Conservation (phyloP, 2,888 invertebrate species). For the Pollenia griseotomentosa region DNA sequence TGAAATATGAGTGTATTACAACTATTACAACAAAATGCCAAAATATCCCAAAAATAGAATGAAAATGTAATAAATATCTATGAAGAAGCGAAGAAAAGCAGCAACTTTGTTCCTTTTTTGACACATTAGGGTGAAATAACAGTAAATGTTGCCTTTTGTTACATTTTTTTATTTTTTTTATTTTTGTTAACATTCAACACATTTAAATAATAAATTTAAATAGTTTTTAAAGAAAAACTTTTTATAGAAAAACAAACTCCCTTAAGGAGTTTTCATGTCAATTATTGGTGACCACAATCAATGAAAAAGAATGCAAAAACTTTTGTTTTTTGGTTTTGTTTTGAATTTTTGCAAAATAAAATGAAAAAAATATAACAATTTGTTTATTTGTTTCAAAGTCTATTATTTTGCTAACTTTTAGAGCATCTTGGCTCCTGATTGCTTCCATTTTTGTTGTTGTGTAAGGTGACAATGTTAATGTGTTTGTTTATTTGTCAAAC, state of each 20-base stretch:
- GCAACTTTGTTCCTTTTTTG: slow-evolving; percentile 50
- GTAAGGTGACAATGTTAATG: slow-evolving; percentile 62
- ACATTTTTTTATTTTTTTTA: slow-evolving; percentile 13
- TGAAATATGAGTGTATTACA: slow-evolving; percentile 64
- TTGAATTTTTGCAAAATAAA: slow-evolving; percentile 9
- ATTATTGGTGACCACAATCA: slow-evolving; percentile 66
- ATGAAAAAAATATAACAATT: slow-evolving; percentile 30
- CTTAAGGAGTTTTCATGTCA: slow-evolving; percentile 64
- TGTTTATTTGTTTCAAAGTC: slow-evolving; percentile 45
- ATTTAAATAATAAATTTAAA: slow-evolving; percentile 71
- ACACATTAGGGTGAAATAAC: slow-evolving; percentile 52
- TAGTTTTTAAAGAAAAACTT: slow-evolving; percentile 60
- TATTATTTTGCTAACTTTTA: slow-evolving; percentile 33
- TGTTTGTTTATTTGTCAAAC: slow-evolving; percentile 74
- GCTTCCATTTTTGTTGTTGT: background rate
- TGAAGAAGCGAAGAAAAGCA: background rate
- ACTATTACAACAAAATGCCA: slow-evolving; percentile 35
- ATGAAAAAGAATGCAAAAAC: slow-evolving; percentile 26
- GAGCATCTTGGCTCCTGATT: slow-evolving; percentile 19
- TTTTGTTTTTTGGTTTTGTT: slow-evolving; percentile 44
- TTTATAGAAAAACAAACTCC: slow-evolving; percentile 36
- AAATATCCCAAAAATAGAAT: background rate
- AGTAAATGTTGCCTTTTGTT: background rate
- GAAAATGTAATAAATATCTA: slow-evolving; percentile 1
- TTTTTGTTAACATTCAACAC: slow-evolving; percentile 35